Evolutionary conservation across 2,888 invertebrate species (phyloP).

Genomic region (Eustalomyia histrio): DNA sequence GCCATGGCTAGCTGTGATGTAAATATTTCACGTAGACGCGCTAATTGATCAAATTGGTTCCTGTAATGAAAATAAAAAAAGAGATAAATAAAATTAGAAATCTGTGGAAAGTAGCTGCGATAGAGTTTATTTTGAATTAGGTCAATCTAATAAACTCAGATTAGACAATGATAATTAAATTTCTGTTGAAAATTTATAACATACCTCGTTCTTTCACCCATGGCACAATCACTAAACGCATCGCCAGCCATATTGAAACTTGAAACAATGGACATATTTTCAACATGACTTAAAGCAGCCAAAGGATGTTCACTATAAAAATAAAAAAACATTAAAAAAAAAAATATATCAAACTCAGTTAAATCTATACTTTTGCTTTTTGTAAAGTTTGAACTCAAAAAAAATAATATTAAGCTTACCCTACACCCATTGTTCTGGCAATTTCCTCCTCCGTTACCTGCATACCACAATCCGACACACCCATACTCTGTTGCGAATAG

Average conservation of each 20-base stretch:
- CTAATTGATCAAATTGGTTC: constrained; percentile 88
- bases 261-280: constrained; percentile 90
- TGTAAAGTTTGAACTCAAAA: too few relatives aligned
- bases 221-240: constrained; percentile 79
- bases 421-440: constrained; percentile 90
- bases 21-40: constrained; percentile 89
- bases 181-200: neutral
- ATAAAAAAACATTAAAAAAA: neutral
- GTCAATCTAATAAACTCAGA: too few relatives aligned
- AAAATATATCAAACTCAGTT: too few relatives aligned
- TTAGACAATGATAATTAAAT: too few relatives aligned
- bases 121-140: too few relatives aligned
- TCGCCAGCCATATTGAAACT: constrained; percentile 84
- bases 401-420: constrained; percentile 72
- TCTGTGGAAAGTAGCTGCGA: neutral
- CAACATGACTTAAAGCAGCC: constrained; percentile 93
- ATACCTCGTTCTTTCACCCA: constrained; percentile 79
- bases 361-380: too few relatives aligned
- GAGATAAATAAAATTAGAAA: neutral
- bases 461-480: constrained; percentile 90
- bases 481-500: constrained; percentile 84
- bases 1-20: constrained; percentile 89
- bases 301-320: constrained; percentile 88
- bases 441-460: constrained; percentile 97
- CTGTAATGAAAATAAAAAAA: constrained; percentile 65